These are phyloP conservation scores for Typhlichthys subterraneus DNA, from an alignment of 2,797 vertebrate species.

Conservation along the genomic window DNA sequence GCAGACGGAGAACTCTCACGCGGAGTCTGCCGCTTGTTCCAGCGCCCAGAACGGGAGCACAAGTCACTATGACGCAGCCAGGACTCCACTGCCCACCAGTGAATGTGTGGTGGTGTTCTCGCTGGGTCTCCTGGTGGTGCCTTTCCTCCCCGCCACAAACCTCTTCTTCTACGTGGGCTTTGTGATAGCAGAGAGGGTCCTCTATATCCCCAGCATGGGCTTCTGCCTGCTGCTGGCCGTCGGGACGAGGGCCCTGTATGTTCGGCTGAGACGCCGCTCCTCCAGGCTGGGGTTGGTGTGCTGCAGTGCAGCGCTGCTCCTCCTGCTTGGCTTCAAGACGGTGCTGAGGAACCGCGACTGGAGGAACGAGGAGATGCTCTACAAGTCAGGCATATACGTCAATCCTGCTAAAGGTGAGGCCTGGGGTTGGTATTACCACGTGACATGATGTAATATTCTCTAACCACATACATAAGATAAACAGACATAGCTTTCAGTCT, in stretches of 20 bases:
- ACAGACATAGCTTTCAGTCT: too few species aligned
- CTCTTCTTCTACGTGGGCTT: slow-evolving; percentile 99
- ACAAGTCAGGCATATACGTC: slow-evolving; percentile 97
- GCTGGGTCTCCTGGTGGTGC: slow-evolving; percentile 89
- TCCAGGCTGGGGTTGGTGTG: slow-evolving; percentile 86
- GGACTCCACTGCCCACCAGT: slow-evolving; percentile 86
- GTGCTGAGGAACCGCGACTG: slow-evolving; percentile 94
- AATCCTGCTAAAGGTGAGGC: slow-evolving; percentile 97
- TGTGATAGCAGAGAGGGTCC: slow-evolving; percentile 96
- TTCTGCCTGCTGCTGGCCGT: slow-evolving; percentile 95
- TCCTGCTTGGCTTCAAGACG: slow-evolving; percentile 92
- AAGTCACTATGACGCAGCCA: slow-evolving; percentile 72
- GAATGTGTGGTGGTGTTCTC: slow-evolving; percentile 92
- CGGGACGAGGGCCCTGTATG: slow-evolving; percentile 87
- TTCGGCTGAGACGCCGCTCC: slow-evolving; percentile 83
- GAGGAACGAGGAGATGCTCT: slow-evolving; percentile 98
- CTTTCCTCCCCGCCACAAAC: slow-evolving; percentile 96
- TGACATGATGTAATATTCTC: too few species aligned
- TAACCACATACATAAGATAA: too few species aligned
- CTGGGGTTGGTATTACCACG: not conserved
- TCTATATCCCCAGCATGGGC: slow-evolving; percentile 99
- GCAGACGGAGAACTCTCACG: slow-evolving; percentile 73
- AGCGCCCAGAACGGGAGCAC: slow-evolving; percentile 86
- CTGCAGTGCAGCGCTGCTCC: slow-evolving; percentile 84
- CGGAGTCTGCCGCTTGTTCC: slow-evolving; percentile 56